Conservation (phyloP, 2,888 invertebrate genomes). For the Lymantria dispar region DNA sequence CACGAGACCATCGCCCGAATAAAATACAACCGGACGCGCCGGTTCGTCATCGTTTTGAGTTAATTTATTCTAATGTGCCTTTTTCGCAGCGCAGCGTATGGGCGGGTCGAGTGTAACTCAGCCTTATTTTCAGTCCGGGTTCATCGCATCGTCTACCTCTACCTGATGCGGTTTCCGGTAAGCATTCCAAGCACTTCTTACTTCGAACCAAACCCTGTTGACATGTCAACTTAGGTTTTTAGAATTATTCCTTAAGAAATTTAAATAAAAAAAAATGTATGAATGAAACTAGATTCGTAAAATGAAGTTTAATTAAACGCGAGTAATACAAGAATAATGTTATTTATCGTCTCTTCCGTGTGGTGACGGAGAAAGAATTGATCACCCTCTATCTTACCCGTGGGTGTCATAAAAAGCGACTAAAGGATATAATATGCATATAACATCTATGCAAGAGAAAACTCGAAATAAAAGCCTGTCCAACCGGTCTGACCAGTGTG, state of each 20-base stretch:
- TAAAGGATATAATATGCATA: no score
- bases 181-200: conserved; percentile 53
- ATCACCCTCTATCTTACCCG: no score
- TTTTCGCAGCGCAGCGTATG: conserved; percentile 45
- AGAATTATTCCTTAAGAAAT: neutral
- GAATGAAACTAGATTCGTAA: no score
- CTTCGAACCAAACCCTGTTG: conserved; percentile 11
- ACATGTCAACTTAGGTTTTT: conserved; percentile 10
- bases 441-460: no score
- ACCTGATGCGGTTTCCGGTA: conserved; percentile 73
- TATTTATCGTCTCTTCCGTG: no score
- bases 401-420: no score
- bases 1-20: conserved; percentile 46
- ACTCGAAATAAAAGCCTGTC: no score
- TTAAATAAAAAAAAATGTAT: no score
- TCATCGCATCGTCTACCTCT: conserved; percentile 46
- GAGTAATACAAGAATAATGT: no score
- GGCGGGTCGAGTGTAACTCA: conserved; percentile 30
- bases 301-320: no score
- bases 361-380: no score
- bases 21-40: conserved; percentile 48
- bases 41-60: conserved; percentile 48
- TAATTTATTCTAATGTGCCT: conserved; percentile 55
- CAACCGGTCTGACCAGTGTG: no score
- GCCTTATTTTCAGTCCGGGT: conserved; percentile 24